Conservation (phyloP, 2,888 invertebrate genomes). For the Sarcophaga rosellei region DNA sequence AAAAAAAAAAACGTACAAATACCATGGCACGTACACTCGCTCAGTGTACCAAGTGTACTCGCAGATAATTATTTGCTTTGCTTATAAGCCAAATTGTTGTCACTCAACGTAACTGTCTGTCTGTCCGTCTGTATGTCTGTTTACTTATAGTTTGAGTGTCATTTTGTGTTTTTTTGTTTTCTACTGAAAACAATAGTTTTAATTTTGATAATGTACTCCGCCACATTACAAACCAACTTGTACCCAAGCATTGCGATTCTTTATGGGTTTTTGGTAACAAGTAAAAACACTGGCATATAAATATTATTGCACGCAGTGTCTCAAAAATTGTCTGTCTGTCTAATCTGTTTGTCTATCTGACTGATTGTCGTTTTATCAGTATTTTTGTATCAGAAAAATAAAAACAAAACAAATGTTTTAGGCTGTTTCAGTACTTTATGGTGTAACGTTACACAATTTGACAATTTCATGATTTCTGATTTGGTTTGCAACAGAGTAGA, state of each 20-base stretch:
- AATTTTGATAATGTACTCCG: slow-evolving; percentile 28
- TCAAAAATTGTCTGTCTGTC: background rate
- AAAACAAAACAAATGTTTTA: background rate
- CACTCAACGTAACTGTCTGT: slow-evolving; percentile 9
- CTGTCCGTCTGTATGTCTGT: background rate
- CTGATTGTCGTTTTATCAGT: slow-evolving; percentile 34
- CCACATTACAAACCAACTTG: background rate
- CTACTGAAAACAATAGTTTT: slow-evolving; percentile 17
- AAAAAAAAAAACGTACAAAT: background rate
- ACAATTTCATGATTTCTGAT: slow-evolving; percentile 10
- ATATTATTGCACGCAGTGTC: background rate
- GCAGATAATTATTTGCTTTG: background rate
- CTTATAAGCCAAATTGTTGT: slow-evolving; percentile 34
- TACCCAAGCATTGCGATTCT: slow-evolving; percentile 2
- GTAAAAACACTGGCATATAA: background rate
- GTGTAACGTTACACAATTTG: slow-evolving; percentile 49
- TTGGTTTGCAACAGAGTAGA: background rate
- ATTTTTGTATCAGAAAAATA: background rate
- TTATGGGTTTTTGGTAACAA: slow-evolving; percentile 22
- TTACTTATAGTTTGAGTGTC: background rate
- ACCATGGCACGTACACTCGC: background rate
- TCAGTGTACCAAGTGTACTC: too few relatives aligned
- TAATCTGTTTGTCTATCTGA: background rate
- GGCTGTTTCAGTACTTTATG: background rate
- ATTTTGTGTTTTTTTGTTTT: background rate